These are phyloP conservation scores for Habroteleia sp. DNA, from an alignment of 2,888 invertebrate genomes.

Conservation along the genomic window DNA sequence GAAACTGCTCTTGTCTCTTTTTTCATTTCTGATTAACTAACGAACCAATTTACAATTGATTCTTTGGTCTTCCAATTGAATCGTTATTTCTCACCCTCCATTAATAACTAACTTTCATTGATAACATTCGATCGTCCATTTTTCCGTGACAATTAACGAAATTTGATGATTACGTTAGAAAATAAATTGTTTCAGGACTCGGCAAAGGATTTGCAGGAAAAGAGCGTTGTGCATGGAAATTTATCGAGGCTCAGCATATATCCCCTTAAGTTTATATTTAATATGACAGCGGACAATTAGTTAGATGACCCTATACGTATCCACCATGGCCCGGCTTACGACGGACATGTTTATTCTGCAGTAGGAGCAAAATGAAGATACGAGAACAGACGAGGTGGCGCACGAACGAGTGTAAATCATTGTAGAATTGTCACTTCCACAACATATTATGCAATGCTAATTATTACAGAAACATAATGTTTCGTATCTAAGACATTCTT, in stretches of 20 bases:
- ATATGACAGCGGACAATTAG: slow-evolving; percentile 60
- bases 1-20: too few species aligned
- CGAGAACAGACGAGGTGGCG: slow-evolving; percentile 46
- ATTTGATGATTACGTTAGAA: slow-evolving; percentile 21
- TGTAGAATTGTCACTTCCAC: slow-evolving; percentile 50
- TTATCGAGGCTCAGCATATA: slow-evolving; percentile 53
- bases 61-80: too few species aligned
- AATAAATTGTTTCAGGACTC: slow-evolving; percentile 41
- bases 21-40: too few species aligned
- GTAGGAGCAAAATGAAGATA: slow-evolving; percentile 53
- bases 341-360: slow-evolving; percentile 60
- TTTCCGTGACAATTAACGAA: too few species aligned
- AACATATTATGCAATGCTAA: slow-evolving; percentile 39
- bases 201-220: slow-evolving; percentile 39
- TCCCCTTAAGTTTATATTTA: slow-evolving; percentile 58
- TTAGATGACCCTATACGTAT: slow-evolving; percentile 48
- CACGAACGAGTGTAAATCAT: slow-evolving; percentile 47
- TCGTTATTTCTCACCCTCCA: too few species aligned
- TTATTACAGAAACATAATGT: slow-evolving; percentile 43
- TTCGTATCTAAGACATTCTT: slow-evolving; percentile 27
- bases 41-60: too few species aligned
- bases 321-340: slow-evolving; percentile 24
- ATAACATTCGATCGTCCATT: too few species aligned
- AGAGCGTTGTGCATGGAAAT: slow-evolving; percentile 36
- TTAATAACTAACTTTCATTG: too few species aligned